Conservation (phyloP, 1,140 invertebrate species). For the Drosophila arizonae region DNA sequence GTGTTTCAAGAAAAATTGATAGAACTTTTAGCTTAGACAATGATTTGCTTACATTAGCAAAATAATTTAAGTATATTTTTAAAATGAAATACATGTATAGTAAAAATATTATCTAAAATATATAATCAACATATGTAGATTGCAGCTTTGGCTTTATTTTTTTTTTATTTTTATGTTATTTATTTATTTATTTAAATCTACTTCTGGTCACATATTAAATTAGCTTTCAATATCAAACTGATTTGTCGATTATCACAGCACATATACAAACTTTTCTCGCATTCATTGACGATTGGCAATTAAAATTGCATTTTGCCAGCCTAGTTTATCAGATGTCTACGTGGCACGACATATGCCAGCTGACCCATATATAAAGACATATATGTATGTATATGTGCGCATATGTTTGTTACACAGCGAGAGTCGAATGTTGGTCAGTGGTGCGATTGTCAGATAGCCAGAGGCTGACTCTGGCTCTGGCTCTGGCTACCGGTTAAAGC, state of each 20-base stretch:
- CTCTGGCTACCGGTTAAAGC: slow-evolving; percentile 50
- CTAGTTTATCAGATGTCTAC: slow-evolving; percentile 60
- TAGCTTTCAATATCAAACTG: not conserved
- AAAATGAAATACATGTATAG: too few species aligned
- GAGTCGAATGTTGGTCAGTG: slow-evolving; percentile 63
- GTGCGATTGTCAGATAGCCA: slow-evolving; percentile 48
- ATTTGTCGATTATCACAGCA: not conserved
- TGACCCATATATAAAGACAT: slow-evolving; percentile 54
- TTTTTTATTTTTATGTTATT: too few species aligned
- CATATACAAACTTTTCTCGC: slow-evolving; percentile 3
- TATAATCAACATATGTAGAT: too few species aligned
- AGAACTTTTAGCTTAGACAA: not conserved
- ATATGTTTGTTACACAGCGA: slow-evolving; percentile 4
- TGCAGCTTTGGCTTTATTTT: too few species aligned
- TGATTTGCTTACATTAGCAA: too few species aligned
- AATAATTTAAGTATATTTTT: too few species aligned
- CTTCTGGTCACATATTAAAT: not conserved
- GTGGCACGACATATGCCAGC: slow-evolving; percentile 18
- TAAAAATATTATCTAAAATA: not conserved
- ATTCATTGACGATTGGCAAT: slow-evolving; percentile 60
- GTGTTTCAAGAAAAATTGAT: not conserved
- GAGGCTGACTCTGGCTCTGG: slow-evolving; percentile 28
- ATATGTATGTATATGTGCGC: slow-evolving; percentile 26
- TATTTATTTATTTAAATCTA: too few species aligned
- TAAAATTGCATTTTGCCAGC: slow-evolving; percentile 60